These are phyloP conservation scores for Rhinolophus ferrumequinum DNA, from an alignment of 2,113 vertebrate species.

Conservation along the genomic window DNA sequence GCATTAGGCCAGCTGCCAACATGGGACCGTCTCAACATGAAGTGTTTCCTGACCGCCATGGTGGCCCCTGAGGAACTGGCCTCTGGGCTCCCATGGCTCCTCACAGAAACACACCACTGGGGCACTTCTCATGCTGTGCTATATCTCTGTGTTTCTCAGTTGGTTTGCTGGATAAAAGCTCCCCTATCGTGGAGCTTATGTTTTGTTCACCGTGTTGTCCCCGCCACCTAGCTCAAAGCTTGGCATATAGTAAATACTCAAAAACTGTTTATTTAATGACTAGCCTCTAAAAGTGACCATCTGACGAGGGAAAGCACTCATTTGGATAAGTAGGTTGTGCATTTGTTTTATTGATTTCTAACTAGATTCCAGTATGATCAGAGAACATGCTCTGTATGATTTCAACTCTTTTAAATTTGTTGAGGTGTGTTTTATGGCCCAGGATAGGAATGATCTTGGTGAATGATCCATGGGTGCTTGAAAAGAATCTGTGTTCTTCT, in stretches of 20 bases:
- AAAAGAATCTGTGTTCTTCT: background rate
- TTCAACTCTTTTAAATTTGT: background rate
- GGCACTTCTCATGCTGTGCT: accelerated
- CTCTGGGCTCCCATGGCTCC: accelerated
- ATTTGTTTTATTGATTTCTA: background rate
- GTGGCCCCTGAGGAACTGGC: background rate
- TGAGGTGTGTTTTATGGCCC: background rate
- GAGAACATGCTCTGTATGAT: background rate
- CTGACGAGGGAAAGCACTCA: background rate
- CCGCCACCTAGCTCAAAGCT: background rate
- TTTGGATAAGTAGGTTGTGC: background rate
- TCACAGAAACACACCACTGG: accelerated
- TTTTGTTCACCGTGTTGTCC: background rate
- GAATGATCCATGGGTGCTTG: accelerated
- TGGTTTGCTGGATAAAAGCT: background rate
- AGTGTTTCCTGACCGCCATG: background rate
- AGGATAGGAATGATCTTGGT: background rate
- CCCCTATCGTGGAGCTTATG: accelerated
- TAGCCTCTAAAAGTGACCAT: background rate
- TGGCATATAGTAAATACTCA: background rate
- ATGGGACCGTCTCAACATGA: accelerated
- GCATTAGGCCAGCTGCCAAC: background rate
- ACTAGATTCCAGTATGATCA: background rate
- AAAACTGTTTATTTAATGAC: background rate
- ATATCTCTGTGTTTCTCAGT: background rate